Conservation (phyloP, 2,113 vertebrate species). For the Mohoua ochrocephala region DNA sequence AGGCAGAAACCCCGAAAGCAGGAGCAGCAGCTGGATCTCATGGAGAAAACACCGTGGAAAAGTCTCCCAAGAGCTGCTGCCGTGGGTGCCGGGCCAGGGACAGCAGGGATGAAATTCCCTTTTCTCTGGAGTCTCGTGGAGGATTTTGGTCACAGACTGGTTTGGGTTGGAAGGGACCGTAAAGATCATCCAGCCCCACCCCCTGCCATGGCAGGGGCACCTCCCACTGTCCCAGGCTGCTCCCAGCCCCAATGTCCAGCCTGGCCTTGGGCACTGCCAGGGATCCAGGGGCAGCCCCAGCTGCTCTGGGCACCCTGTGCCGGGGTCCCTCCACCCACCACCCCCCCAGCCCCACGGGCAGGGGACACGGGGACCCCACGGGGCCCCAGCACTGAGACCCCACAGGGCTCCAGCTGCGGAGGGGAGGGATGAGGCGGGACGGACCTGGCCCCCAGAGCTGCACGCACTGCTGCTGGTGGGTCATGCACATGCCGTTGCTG, state of each 20-base stretch:
- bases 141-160: not conserved
- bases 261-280: not conserved
- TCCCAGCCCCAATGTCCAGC: accelerated
- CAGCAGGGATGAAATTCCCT: not conserved
- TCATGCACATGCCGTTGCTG: conserved; percentile 89
- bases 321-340: too few relatives aligned
- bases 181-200: accelerated
- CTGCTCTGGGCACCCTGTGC: not conserved
- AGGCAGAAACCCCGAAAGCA: accelerated
- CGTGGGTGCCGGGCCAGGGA: accelerated
- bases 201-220: not conserved
- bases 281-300: not conserved
- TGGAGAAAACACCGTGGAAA: accelerated
- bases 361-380: accelerated
- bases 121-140: not conserved
- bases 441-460: conserved; percentile 93
- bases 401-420: accelerated
- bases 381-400: not conserved
- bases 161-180: not conserved
- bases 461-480: conserved; percentile 87
- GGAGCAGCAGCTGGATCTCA: not conserved
- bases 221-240: not conserved
- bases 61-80: not conserved
- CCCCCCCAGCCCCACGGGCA: accelerated
- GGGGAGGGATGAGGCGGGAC: not conserved